These are phyloP conservation scores for Lethocerus indicus DNA, from an alignment of 1,140 invertebrate genomes.

Conservation along the genomic window DNA sequence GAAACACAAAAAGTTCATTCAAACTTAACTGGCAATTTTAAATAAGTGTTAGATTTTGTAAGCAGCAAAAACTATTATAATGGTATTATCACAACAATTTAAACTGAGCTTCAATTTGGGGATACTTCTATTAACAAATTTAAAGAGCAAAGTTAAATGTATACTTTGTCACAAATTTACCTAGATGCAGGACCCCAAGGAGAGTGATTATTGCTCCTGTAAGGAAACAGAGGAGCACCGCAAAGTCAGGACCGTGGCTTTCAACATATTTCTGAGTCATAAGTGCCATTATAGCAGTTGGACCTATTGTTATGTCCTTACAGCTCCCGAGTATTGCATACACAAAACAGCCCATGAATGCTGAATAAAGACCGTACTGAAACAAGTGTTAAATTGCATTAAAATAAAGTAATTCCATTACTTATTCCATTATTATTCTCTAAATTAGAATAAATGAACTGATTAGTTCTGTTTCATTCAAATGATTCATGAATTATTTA, in stretches of 20 bases:
- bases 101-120: too few relatives aligned
- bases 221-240: constrained; percentile 54
- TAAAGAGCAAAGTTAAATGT: too few relatives aligned
- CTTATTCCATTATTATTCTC: not conserved
- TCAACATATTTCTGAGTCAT: constrained; percentile 32
- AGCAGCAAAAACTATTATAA: constrained; percentile 4
- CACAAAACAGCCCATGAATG: constrained; percentile 63
- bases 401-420: not conserved
- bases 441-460: not conserved
- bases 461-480: too few relatives aligned
- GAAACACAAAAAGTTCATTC: constrained; percentile 17
- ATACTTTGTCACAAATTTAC: too few relatives aligned
- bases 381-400: constrained; percentile 21
- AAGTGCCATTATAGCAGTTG: constrained; percentile 56
- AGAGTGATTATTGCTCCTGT: constrained; percentile 46
- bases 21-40: not conserved
- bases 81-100: not conserved
- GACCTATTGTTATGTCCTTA: constrained; percentile 68
- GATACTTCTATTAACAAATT: too few relatives aligned
- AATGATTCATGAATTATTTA: too few relatives aligned
- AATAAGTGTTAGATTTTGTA: constrained; percentile 8
- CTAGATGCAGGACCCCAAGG: constrained; percentile 50
- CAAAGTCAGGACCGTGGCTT: constrained; percentile 34
- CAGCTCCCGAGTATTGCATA: constrained; percentile 69
- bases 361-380: constrained; percentile 72